Conservation (phyloP, 2,888 invertebrate species). For the Mechanitis messenoides region DNA sequence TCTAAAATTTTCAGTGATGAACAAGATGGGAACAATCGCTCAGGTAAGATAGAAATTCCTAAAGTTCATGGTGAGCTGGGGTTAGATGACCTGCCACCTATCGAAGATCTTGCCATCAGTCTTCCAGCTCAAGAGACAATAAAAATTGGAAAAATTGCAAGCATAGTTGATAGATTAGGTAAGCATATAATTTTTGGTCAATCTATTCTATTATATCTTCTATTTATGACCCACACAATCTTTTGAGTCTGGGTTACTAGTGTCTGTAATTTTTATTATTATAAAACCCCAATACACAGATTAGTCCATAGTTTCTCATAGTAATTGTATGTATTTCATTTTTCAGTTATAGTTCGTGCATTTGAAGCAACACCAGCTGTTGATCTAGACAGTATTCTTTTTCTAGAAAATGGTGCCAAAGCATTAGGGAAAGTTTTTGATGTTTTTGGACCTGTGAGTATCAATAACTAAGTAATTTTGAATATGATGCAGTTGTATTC, state of each 20-base stretch:
- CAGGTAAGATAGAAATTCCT: constrained; percentile 47
- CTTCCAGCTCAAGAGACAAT: constrained; percentile 85
- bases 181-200: constrained; percentile 30
- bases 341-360: constrained; percentile 85
- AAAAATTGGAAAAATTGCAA: constrained; percentile 83
- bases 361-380: constrained; percentile 84
- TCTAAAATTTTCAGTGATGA: constrained; percentile 49
- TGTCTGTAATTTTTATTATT: too few relatives aligned
- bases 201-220: too few relatives aligned
- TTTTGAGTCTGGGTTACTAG: too few relatives aligned
- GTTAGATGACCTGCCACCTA: constrained; percentile 85
- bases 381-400: constrained; percentile 91
- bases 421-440: constrained; percentile 91
- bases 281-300: too few relatives aligned
- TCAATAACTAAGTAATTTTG: neutral
- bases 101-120: constrained; percentile 86
- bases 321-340: constrained; percentile 14
- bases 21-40: constrained; percentile 37
- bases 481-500: neutral
- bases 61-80: constrained; percentile 76
- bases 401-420: constrained; percentile 85
- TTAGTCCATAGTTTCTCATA: neutral
- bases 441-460: constrained; percentile 85
- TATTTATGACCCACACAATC: too few relatives aligned
- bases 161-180: constrained; percentile 84